Evolutionary conservation across 1,140 invertebrate genomes (phyloP), one percentile per base, ranked within the genome.

Genomic region (Agrilus planipennis): DNA sequence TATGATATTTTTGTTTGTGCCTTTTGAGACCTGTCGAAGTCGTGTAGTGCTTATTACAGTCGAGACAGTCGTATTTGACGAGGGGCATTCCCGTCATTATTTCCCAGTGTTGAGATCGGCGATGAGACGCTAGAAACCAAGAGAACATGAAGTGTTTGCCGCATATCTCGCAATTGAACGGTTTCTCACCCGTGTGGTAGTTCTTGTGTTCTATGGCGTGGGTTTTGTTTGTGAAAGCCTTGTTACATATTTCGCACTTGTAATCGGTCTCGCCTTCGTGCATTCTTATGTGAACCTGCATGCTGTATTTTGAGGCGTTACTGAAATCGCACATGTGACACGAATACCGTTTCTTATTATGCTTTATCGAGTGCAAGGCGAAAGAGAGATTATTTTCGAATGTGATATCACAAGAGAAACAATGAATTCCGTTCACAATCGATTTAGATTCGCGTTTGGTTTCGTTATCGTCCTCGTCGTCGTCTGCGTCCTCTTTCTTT

Each of bases 111-210:
- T 60, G 57, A 6, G 59, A 54, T 16, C 58, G 46, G 11, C 58
- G 22, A 39, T 61, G 59, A 4, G 55, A 57, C 0, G 56, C 56
- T n/a, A 61, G 41, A 31, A 58, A 60, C 55, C 56, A 61, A 0
- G 57, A 58, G 22, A 60, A 60, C 57, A 60, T 60, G 31, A 60
- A 61, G 31, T 60, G 53, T 43, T 72, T 70, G 0, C 71, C 73
- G 52, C 79, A 81, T 2, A 73, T 58, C 40, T 73, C 63, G 47
- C 79, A 81, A 10, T 68, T 57, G 49, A 69, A 80, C 0, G 76
- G 75, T 42, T 72, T 72, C 37, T 73, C 64, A 0, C 72, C 71
- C 0, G 68, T 74, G 40, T 81, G 77, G n/a, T 51, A 60, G 37
- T 60, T 50, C 35, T 60, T 58, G 34, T 61, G 59, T 29, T 61